phyloP scores from a whole-genome alignment of 2,113 vertebrate genomes.

The Apteryx mantelli region DNA sequence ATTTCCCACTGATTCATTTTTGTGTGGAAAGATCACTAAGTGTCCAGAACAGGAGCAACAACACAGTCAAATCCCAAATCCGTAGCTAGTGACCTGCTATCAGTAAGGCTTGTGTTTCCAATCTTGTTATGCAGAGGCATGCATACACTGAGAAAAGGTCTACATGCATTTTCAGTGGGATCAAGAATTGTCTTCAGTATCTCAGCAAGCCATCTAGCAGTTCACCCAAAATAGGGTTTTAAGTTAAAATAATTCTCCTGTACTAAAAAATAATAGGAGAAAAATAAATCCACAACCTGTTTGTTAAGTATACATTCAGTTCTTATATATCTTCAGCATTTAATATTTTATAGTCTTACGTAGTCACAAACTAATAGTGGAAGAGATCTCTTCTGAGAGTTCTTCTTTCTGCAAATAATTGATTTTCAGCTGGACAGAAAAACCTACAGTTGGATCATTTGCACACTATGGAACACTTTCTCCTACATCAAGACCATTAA shows the following conservation, averaged over 20 bases:
- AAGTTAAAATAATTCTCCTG: background rate
- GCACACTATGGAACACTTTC: background rate
- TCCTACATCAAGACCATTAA: background rate
- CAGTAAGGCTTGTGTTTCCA: background rate
- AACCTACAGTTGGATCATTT: background rate
- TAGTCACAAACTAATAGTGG: background rate
- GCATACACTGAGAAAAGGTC: background rate
- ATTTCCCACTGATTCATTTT: background rate
- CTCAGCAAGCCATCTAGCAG: background rate
- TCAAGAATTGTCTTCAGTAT: background rate
- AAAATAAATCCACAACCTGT: background rate
- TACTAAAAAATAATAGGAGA: background rate
- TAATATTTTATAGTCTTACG: background rate
- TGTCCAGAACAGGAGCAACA: background rate
- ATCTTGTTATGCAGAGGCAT: background rate
- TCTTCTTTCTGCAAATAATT: background rate
- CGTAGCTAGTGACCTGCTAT: background rate
- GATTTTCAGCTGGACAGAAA: constrained; percentile 15
- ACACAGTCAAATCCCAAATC: background rate
- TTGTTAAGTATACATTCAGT: background rate
- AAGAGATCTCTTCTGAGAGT: background rate
- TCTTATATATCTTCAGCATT: background rate
- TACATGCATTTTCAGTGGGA: background rate
- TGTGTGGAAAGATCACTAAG: background rate
- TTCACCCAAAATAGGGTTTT: background rate